Percentiles rank a stretch among this genome's conserved stretches.
These are phyloP conservation scores for Amblyornis subalaris DNA, from an alignment of 2,113 vertebrate genomes.

Conservation along the genomic window DNA sequence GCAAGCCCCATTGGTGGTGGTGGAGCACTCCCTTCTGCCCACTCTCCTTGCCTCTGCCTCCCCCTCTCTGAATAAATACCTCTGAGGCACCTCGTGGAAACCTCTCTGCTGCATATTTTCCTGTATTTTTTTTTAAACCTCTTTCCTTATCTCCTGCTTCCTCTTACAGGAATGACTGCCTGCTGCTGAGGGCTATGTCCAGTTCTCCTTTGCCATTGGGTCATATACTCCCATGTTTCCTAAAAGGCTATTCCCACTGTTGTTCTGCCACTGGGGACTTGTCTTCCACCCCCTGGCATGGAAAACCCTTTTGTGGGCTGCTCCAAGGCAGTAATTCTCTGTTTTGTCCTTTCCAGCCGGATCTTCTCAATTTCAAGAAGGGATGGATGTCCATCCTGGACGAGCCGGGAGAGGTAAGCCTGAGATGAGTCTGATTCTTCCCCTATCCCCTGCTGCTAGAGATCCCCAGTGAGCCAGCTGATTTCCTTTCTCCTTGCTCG, in stretches of 20 bases:
- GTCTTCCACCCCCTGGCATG: not conserved
- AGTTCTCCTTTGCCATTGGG: not conserved
- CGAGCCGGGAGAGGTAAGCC: conserved; percentile 83
- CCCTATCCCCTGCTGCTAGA: not conserved
- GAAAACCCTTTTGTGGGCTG: not conserved
- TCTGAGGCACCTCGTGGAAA: conserved; percentile 13
- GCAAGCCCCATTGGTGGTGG: not conserved
- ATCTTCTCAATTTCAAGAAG: conserved; percentile 98
- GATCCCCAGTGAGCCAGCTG: accelerated
- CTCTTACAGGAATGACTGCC: not conserved
- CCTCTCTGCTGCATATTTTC: conserved; percentile 11
- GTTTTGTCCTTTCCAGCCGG: conserved; percentile 74
- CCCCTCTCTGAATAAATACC: conserved; percentile 15
- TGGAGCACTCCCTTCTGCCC: not conserved
- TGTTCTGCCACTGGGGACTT: not conserved
- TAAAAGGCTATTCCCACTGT: not conserved
- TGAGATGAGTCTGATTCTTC: not conserved
- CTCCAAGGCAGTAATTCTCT: not conserved
- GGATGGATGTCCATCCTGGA: conserved; percentile 98
- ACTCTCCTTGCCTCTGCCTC: not conserved
- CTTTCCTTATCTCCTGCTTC: conserved; percentile 19
- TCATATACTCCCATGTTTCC: not conserved
- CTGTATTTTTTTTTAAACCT: not conserved
- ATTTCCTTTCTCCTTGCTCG: not conserved
- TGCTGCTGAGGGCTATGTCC: not conserved